Evolutionary conservation across 2,888 invertebrate species (phyloP), one percentile per base, ranked within the genome.

Genomic region (Phyllotreta striolata): DNA sequence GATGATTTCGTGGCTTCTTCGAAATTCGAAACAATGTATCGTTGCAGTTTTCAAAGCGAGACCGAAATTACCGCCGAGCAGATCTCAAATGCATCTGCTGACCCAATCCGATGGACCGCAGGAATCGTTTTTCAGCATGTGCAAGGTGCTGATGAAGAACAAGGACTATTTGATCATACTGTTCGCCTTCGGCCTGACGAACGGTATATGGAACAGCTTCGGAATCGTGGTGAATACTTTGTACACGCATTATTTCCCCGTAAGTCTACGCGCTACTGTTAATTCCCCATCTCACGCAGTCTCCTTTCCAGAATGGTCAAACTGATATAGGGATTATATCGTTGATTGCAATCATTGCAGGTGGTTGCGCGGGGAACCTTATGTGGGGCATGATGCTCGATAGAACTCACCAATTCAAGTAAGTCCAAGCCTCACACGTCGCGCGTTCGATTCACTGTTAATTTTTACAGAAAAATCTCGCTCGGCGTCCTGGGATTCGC

Each of bases 401-500:
- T 83, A 94, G 90, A 83, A 95, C 95, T 0, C 95, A 95, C 78
- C 88, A 87, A 75, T 98, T 93, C 85, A 97, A 96, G 91, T 92
- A 80, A 84, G 89, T 84, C 7, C 3, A 35, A 51, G n/a, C n/a
- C n/a, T n/a, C n/a, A n/a, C 6, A 52, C 3, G 34, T 1, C 9
- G 1, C 9, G 9, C 10, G 7, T 4, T 39, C n/a, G 54, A 8
- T 52, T 55, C 10, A n/a, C 12, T 24, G 14, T 12, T 52, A 10
- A 52, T 52, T 55, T 8, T 70, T 70, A 54, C 51, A 74, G 75
- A 60, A 63, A 59, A 62, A 71, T 69, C 0, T 63, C 70, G 9
- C 66, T 74, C 55, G 55, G 41, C 6, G 60, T 73, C 40, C 63
- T 74, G 8, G 13, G 68, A 24, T 43, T 46, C 12, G 65, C 73